These are phyloP conservation scores for Rhopalosiphum padi DNA, from an alignment of 1,140 invertebrate genomes.

Conservation along the genomic window DNA sequence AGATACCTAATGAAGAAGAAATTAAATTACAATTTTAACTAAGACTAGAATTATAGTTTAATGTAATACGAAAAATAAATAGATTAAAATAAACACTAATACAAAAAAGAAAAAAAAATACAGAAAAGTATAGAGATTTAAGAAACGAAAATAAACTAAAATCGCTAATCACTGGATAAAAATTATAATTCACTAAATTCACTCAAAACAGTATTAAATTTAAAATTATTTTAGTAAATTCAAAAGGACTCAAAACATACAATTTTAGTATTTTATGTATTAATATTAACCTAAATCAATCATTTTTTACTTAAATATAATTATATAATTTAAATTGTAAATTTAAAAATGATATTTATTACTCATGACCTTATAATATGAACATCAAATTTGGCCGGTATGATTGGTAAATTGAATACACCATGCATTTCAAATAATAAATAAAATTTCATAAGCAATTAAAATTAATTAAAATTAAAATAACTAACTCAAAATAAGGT, in stretches of 20 bases:
- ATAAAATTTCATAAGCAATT: not conserved
- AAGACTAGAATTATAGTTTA: constrained; percentile 51
- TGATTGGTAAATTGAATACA: not conserved
- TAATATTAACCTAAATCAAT: not conserved
- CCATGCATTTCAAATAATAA: not conserved
- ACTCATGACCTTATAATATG: not conserved
- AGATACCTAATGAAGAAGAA: constrained; percentile 2
- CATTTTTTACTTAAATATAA: not conserved
- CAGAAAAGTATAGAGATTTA: not conserved
- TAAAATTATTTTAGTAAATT: constrained; percentile 14
- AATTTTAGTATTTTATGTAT: not conserved
- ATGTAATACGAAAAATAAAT: not conserved
- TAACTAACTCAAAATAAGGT: not conserved
- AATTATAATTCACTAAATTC: constrained; percentile 48
- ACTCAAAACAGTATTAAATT: constrained; percentile 4
- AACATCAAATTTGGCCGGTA: not conserved
- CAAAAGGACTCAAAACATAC: constrained; percentile 3
- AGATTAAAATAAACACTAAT: constrained; percentile 19
- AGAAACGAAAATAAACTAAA: constrained; percentile 29
- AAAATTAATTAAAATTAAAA: not conserved
- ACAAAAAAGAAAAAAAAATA: not conserved
- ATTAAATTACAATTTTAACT: constrained; percentile 47
- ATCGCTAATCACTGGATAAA: not conserved
- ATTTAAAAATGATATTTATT: not conserved
- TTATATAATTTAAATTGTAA: not conserved